These are phyloP conservation scores for Manis javanica DNA, from an alignment of 2,797 vertebrate genomes.

Conservation along the genomic window DNA sequence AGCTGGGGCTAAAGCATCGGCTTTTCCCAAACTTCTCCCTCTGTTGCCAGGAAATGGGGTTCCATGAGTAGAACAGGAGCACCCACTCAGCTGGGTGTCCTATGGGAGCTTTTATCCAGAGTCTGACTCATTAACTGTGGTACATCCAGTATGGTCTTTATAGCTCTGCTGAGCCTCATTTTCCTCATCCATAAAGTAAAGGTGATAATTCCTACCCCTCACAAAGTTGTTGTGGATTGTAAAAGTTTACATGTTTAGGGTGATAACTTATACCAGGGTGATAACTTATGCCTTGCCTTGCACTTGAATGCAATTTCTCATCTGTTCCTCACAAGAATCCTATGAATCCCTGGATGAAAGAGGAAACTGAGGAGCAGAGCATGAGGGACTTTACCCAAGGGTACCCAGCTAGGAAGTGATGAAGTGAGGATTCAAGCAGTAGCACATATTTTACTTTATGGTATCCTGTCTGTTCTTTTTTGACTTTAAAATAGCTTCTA, in stretches of 20 bases:
- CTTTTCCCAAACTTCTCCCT: background rate
- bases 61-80: background rate
- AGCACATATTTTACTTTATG: background rate
- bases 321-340: background rate
- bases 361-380: background rate
- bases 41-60: background rate
- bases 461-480: background rate
- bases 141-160: background rate
- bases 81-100: background rate
- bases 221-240: background rate
- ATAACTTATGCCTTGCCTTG: background rate
- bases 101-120: background rate
- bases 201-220: background rate
- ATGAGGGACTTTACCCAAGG: background rate
- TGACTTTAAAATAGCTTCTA: background rate
- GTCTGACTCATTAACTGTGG: background rate
- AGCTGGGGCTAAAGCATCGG: background rate
- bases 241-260: background rate
- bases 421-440: background rate
- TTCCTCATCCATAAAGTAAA: background rate
- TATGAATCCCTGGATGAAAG: background rate
- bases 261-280: background rate
- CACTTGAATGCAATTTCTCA: slow-evolving; percentile 4
- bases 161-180: background rate
- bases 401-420: background rate